A percentile compares a stretch with the other conserved stretches of the same genome.
phyloP scores from a whole-genome alignment of 2,113 vertebrate species.

The Dipodomys ordii region DNA sequence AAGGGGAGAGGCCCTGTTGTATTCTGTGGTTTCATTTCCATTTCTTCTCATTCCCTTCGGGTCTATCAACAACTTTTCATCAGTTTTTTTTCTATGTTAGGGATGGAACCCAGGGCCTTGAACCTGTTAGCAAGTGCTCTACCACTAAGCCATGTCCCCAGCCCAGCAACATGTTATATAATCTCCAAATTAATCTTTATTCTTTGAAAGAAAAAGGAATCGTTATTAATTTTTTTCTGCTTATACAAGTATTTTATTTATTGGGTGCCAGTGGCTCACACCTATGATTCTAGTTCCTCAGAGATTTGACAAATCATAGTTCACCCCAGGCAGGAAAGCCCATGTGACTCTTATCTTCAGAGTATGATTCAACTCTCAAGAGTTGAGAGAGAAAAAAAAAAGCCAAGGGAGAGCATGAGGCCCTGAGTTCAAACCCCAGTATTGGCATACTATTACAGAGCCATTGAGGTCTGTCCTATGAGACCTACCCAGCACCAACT shows the following conservation, averaged over 20 bases:
- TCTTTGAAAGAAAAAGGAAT: neutral
- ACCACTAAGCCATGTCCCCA: too few relatives aligned
- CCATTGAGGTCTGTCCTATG: too few relatives aligned
- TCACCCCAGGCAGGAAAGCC: too few relatives aligned
- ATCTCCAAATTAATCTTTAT: neutral
- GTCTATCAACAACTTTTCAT: neutral
- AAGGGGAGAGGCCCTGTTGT: neutral
- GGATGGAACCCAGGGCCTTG: too few relatives aligned
- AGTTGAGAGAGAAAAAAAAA: too few relatives aligned
- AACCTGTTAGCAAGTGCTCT: too few relatives aligned
- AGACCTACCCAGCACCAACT: neutral
- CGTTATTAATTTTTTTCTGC: neutral
- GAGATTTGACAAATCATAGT: too few relatives aligned
- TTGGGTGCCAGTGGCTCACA: neutral
- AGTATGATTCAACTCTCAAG: too few relatives aligned
- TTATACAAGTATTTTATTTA: neutral
- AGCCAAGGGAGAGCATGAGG: neutral
- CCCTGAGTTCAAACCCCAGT: neutral
- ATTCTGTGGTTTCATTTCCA: neutral
- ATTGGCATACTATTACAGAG: too few relatives aligned
- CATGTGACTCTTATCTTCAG: too few relatives aligned
- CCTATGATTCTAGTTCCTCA: too few relatives aligned
- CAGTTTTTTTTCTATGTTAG: neutral
- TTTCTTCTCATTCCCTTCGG: neutral
- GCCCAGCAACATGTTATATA: neutral